phyloP scores from a whole-genome alignment of 2,797 vertebrate genomes.

The Helostoma temminkii region DNA sequence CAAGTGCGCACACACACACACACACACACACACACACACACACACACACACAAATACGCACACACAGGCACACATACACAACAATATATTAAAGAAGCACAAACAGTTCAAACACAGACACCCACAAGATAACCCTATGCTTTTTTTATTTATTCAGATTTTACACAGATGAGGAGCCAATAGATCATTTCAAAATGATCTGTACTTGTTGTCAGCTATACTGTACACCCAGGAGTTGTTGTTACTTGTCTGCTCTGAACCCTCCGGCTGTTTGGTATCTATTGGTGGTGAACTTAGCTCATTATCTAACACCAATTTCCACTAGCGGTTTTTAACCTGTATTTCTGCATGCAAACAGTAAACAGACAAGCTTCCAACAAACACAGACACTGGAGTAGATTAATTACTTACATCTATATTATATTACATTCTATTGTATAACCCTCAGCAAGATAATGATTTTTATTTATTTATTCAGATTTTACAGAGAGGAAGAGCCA shows the following conservation, averaged over 20 bases:
- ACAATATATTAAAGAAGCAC: constrained; percentile 9
- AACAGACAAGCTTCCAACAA: constrained; percentile 49
- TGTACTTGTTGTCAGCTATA: constrained; percentile 65
- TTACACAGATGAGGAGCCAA: constrained; percentile 59
- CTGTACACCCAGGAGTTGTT: constrained; percentile 75
- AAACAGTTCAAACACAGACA: constrained; percentile 62
- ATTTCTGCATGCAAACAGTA: constrained; percentile 60
- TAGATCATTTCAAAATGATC: constrained; percentile 55
- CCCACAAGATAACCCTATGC: constrained; percentile 49
- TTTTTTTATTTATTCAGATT: constrained; percentile 65
- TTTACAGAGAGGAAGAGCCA: constrained; percentile 52
- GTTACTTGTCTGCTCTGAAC: constrained; percentile 76
- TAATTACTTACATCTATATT: constrained; percentile 31
- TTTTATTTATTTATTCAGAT: too few species aligned
- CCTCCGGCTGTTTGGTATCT: constrained; percentile 77
- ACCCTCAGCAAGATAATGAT: too few species aligned
- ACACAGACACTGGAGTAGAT: constrained; percentile 24
- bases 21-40: constrained; percentile 35
- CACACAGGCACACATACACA: constrained; percentile 7
- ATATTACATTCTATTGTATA: too few species aligned
- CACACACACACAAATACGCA: constrained; percentile 13
- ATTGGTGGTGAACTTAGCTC: constrained; percentile 71
- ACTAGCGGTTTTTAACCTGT: constrained; percentile 52
- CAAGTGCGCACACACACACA: constrained; percentile 31
- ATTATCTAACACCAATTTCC: constrained; percentile 78